phyloP scores from a whole-genome alignment of 1,140 invertebrate species.

The Acromyrmex charruanus region DNA sequence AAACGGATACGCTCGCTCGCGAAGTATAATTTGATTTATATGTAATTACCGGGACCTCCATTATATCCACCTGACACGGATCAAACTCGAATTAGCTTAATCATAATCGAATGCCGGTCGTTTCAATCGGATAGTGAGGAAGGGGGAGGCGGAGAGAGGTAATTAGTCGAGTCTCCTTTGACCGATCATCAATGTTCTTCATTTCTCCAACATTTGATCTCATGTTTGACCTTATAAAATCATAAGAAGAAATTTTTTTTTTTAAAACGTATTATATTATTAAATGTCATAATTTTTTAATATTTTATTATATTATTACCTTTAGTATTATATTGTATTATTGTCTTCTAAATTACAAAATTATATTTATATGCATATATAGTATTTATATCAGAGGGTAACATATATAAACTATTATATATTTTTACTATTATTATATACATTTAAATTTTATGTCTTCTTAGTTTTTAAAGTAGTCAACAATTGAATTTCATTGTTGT shows the following conservation, averaged over 20 bases:
- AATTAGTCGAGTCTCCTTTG: slow-evolving; percentile 75
- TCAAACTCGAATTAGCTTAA: slow-evolving; percentile 85
- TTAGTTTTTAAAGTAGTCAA: no score
- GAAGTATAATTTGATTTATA: slow-evolving; percentile 83
- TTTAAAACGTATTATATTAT: neutral
- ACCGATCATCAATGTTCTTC: slow-evolving; percentile 70
- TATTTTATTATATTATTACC: neutral
- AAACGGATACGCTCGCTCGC: slow-evolving; percentile 72
- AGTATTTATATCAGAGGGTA: slow-evolving; percentile 7
- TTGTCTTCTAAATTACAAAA: neutral
- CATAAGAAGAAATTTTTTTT: neutral
- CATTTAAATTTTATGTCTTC: neutral
- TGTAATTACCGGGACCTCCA: slow-evolving; percentile 82
- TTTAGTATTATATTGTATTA: neutral
- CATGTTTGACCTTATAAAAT: neutral
- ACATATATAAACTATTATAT: neutral
- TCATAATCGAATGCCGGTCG: slow-evolving; percentile 81
- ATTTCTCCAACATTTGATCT: slow-evolving; percentile 58
- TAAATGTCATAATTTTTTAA: neutral
- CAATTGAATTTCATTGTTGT: neutral
- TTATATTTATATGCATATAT: neutral
- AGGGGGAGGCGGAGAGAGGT: slow-evolving; percentile 42
- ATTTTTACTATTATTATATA: neutral
- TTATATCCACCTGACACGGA: slow-evolving; percentile 84
- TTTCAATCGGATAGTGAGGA: slow-evolving; percentile 64